Base-by-base conservation (phyloP, 2,113 vertebrate genomes). In the Oryzias celebensis region DNA sequence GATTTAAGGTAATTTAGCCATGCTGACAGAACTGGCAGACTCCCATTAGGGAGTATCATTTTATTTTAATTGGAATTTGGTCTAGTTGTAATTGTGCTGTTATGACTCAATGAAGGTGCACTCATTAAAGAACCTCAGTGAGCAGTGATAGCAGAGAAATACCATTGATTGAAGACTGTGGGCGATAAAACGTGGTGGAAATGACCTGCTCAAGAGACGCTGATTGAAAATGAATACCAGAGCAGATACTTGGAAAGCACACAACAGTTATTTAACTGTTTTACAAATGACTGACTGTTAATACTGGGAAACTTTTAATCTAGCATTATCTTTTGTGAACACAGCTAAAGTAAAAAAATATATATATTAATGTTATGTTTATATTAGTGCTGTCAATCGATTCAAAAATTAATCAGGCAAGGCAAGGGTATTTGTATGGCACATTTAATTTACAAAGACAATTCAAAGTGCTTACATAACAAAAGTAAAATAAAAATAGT, bases 21-120 rank as follows among this genome's bases (percentile, higher is more conserved):
- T 51, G 1, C 65, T 62, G 84, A 80, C 70, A 55, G 55, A 53
- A 52, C 65, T 62, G 81, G 78, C 73, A 75, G 76, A 18, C 54
- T 62, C 68, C 49, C 77, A 68, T 81, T 78, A 78, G 56, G 57
- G 36, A 1, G 22, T 3, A 55, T 71, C 52, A 50, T 66, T 76
- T 77, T 82, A 78, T 66, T 76, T 77, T 82, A 80, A 80, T 82
- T 80, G 71, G 36, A 64, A 47, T 69, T 57, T 23, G 31, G 51
- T 72, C 52, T 78, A 15, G 69, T 76, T 75, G 76, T 69, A 74
- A 74, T 68, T 63, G 65, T 72, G 62, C 44, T 56, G 73, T 82
- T 77, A 73, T 63, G 65, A 60, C 44, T 22, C 60, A 81, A 60
- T 4, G 65, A 54, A 56, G 65, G 66, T 44, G 18, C 1, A 52